These are phyloP conservation scores for Sterna hirundo DNA, from an alignment of 2,113 vertebrate species.

Conservation along the genomic window DNA sequence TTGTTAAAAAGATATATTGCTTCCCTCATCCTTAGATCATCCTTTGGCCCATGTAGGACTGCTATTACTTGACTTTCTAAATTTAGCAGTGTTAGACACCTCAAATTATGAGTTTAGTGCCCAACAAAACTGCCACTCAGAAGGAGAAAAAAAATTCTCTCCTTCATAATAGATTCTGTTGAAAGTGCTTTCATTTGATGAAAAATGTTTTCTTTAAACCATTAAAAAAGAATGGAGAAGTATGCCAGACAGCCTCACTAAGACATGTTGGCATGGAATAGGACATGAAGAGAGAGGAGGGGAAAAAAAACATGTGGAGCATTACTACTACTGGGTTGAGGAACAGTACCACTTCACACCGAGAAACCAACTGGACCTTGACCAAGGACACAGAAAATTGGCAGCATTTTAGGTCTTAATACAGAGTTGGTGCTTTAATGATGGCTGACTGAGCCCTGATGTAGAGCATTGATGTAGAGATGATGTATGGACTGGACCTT, in stretches of 20 bases:
- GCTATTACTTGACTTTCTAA: slow-evolving; percentile 61
- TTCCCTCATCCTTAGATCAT: slow-evolving; percentile 64
- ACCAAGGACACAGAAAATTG: slow-evolving; percentile 34
- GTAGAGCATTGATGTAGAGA: not conserved
- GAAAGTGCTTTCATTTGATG: not conserved
- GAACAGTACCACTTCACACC: not conserved
- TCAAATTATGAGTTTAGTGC: slow-evolving; percentile 11
- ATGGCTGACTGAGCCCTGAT: not conserved
- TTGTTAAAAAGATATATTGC: slow-evolving; percentile 60
- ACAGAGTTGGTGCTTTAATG: not conserved
- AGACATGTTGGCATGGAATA: not conserved
- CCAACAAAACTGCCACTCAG: not conserved
- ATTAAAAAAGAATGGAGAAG: not conserved
- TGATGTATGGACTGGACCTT: not conserved
- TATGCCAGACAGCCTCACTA: not conserved
- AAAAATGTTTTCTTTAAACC: slow-evolving; percentile 21
- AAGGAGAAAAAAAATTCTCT: not conserved
- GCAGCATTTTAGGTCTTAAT: slow-evolving; percentile 29
- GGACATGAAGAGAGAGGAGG: not conserved
- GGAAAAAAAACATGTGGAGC: not conserved
- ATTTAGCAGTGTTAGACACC: slow-evolving; percentile 39
- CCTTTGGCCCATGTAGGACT: slow-evolving; percentile 28
- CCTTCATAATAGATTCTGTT: slow-evolving; percentile 12
- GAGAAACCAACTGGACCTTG: slow-evolving; percentile 28
- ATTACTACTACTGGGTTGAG: slow-evolving; percentile 1